These are phyloP conservation scores for Dicycla oo DNA, from an alignment of 2,888 invertebrate species.

Conservation along the genomic window DNA sequence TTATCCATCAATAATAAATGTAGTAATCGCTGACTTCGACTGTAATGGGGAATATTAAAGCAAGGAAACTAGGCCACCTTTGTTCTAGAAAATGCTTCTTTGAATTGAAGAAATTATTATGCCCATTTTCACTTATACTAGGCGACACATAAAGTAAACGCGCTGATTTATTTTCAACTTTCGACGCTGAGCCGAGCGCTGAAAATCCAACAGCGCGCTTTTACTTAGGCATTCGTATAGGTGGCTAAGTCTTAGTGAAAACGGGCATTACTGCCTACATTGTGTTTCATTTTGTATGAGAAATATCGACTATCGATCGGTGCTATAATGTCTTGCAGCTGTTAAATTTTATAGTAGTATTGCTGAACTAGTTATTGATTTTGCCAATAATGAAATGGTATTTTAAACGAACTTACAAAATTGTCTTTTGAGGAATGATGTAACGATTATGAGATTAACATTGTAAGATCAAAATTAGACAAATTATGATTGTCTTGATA, in stretches of 20 bases:
- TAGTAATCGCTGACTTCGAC: constrained; percentile 30
- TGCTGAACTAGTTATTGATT: constrained; percentile 9
- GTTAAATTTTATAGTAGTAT: constrained; percentile 5
- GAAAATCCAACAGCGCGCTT: not conserved
- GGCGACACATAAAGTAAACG: not conserved
- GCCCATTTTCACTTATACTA: not conserved
- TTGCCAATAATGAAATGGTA: not conserved
- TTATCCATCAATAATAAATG: constrained; percentile 50
- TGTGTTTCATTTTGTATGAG: constrained; percentile 34
- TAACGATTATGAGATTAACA: not conserved
- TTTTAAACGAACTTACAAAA: not conserved
- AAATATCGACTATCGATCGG: constrained; percentile 27
- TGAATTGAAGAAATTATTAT: constrained; percentile 20
- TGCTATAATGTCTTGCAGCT: constrained; percentile 8
- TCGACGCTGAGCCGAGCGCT: not conserved
- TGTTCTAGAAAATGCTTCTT: constrained; percentile 49
- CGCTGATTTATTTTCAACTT: not conserved
- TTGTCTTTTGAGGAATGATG: not conserved
- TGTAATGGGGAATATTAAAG: constrained; percentile 42
- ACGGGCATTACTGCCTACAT: constrained; percentile 9
- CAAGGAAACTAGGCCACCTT: constrained; percentile 42
- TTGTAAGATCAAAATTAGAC: not conserved
- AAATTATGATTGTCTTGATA: not conserved
- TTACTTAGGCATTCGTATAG: not conserved
- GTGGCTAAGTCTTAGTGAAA: not conserved